Conservation (phyloP, 2,888 invertebrate genomes). For the Eurytoma adleriae region DNA sequence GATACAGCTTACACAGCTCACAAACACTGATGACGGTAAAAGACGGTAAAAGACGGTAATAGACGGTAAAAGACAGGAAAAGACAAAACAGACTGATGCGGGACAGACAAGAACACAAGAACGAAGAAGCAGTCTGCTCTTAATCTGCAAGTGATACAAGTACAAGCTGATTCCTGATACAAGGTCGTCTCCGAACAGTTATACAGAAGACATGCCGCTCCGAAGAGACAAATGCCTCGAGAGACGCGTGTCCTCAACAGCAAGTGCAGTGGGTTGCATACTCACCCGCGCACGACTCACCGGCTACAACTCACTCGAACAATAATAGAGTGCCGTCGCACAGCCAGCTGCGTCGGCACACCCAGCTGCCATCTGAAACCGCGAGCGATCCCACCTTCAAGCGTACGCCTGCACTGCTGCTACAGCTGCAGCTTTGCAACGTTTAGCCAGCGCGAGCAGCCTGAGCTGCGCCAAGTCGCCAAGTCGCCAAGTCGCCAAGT, state of each 20-base stretch:
- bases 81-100: too few species aligned
- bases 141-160: conserved; percentile 66
- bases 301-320: conserved; percentile 71
- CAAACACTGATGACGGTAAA: conserved; percentile 58
- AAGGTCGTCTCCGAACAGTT: conserved; percentile 75
- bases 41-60: conserved; percentile 54
- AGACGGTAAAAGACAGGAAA: too few species aligned
- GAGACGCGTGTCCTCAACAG: conserved; percentile 46
- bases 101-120: too few species aligned
- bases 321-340: conserved; percentile 66
- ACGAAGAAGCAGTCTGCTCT: conserved; percentile 67
- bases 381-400: conserved; percentile 11
- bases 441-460: too few species aligned
- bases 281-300: conserved; percentile 66
- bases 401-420: too few species aligned
- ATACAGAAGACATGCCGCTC: conserved; percentile 57
- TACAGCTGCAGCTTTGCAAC: too few species aligned
- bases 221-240: conserved; percentile 20
- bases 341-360: conserved; percentile 15
- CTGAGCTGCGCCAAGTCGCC: too few species aligned
- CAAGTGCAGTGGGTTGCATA: conserved; percentile 68
- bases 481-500: too few species aligned
- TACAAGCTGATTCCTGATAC: conserved; percentile 71
- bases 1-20: conserved; percentile 51
- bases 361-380: conserved; percentile 6